Evolutionary conservation across 2,888 invertebrate genomes (phyloP), one percentile per base, ranked within the genome.

Genomic region (Trichopoda pennipes): DNA sequence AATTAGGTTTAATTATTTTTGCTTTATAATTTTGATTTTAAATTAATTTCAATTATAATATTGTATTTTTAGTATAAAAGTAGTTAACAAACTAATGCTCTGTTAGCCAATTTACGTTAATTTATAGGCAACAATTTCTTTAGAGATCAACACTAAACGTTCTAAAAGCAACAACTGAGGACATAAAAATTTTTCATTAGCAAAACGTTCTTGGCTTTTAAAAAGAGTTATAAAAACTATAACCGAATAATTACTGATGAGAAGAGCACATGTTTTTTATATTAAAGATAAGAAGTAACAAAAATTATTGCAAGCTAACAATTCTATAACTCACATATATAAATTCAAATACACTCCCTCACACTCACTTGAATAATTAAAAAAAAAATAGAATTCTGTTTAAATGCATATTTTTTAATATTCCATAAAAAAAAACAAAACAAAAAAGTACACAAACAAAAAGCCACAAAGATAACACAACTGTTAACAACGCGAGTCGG

Each of bases 401-500:
- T 2, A 17, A 63, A 9, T 17, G 44, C 38, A 35, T 38, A 38
- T 38, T 66, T 51, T 66, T 17, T 19, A 16, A 14, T 47, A 32
- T 42, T 32, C 4, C 42, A 9, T 9, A 47, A 19, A 47, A 63
- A 17, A 10, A 47, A 28, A 14, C 28, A 35, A 55, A 38, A 44
- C 1, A 68, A 14, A 3, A 42, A 53, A 21, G 7, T 3, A 35
- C 23, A 53, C 32, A n/a, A 16, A 35, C 17, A 44, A 49, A 42
- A 23, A 66, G 10, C 35, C 51, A 14, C 44, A 58, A 60, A 63
- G 35, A 51, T 35, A 68, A 68, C 47, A 58, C 75, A 61, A 79
- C 75, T 72, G 75, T 68, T 72, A 68, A 55, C 75, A 72, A 66
- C 51, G 66, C 76, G 61, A 66, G 75, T 76, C 79, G 82, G 75